Percentiles rank a stretch among this genome's conserved stretches.
phyloP scores from a whole-genome alignment of 2,797 vertebrate species.

The Halcyon badia region DNA sequence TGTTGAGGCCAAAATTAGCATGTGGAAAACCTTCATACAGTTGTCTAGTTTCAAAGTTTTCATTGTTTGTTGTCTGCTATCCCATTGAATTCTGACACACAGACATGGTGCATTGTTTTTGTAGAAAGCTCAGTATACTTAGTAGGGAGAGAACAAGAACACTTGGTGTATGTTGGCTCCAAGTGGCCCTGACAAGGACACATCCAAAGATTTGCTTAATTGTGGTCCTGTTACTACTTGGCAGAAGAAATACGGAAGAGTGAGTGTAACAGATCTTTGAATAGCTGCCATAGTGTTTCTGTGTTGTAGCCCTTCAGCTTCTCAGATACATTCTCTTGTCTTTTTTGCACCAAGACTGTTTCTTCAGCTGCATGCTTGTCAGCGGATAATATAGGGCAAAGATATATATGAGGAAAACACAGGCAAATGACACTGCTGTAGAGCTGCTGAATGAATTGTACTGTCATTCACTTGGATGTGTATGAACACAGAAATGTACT shows the following conservation, averaged over 20 bases:
- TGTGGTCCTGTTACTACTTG: background rate
- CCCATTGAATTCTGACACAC: background rate
- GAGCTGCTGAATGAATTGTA: background rate
- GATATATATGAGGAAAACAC: background rate
- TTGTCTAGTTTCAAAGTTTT: background rate
- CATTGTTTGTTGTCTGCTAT: background rate
- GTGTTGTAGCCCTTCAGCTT: background rate
- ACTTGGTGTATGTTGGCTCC: background rate
- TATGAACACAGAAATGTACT: background rate
- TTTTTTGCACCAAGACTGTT: background rate
- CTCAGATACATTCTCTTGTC: background rate
- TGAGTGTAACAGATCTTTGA: background rate
- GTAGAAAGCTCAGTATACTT: background rate
- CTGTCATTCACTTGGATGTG: background rate
- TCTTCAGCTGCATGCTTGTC: background rate
- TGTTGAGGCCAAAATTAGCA: background rate
- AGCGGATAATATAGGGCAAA: background rate
- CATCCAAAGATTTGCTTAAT: background rate
- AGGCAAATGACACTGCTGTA: background rate
- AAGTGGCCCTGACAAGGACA: background rate
- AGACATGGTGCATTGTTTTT: fast-evolving
- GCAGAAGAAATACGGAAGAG: background rate
- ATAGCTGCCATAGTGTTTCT: background rate
- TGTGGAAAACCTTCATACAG: background rate
- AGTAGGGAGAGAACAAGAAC: background rate